Evolutionary conservation across 2,113 vertebrate species (phyloP).

Genomic region (Phalacrocorax carbo): DNA sequence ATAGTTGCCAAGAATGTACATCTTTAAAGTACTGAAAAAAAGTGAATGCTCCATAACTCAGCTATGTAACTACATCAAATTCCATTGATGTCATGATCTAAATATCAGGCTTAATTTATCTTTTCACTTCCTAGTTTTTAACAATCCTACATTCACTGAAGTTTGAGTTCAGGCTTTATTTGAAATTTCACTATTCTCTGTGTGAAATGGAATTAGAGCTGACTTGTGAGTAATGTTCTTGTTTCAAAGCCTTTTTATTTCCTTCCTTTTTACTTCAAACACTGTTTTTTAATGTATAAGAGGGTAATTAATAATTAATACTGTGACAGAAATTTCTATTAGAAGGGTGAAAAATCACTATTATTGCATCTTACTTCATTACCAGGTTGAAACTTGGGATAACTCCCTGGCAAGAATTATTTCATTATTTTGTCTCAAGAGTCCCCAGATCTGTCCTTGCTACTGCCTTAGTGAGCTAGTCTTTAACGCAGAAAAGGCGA

Average conservation of each 20-base stretch:
- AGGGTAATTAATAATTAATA: conserved; percentile 11
- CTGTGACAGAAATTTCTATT: neutral
- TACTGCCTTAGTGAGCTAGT: neutral
- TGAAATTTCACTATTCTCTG: neutral
- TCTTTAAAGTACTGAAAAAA: neutral
- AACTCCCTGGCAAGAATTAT: neutral
- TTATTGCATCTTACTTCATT: neutral
- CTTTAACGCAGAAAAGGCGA: neutral
- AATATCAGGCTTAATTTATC: neutral
- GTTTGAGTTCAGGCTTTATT: neutral
- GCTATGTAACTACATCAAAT: neutral
- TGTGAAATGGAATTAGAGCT: neutral
- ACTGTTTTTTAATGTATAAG: neutral
- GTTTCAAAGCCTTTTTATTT: neutral
- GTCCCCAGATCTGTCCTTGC: neutral
- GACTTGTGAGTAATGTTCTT: neutral
- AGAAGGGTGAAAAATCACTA: neutral
- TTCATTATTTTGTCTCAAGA: neutral
- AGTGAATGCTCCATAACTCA: neutral
- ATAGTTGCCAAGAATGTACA: neutral
- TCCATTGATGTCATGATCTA: neutral
- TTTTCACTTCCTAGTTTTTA: neutral
- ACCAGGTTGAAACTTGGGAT: neutral
- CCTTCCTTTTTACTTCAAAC: neutral
- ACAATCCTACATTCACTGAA: neutral